A percentile compares a stretch with the other conserved stretches of the same genome.
Evolutionary conservation across 2,888 invertebrate genomes (phyloP).

Genomic region (Coenonympha arcania): DNA sequence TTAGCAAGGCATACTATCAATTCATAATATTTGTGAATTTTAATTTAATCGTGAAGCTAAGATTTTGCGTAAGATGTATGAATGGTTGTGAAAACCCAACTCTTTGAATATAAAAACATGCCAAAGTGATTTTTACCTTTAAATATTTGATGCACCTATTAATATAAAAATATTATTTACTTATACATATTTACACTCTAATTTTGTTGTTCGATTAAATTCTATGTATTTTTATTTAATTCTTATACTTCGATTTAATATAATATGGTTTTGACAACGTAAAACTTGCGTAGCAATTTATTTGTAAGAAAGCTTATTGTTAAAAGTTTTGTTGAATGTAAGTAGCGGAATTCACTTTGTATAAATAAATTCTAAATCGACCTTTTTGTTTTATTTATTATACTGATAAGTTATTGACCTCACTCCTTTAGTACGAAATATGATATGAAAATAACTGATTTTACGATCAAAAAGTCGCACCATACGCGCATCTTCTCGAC

Average conservation of each 20-base stretch:
- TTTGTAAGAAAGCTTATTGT: conserved; percentile 44
- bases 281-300: conserved; percentile 51
- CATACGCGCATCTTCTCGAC: too few relatives aligned
- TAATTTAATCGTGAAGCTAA: too few relatives aligned
- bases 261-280: conserved; percentile 33
- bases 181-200: too few relatives aligned
- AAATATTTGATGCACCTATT: too few relatives aligned
- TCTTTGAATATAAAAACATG: neutral
- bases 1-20: too few relatives aligned
- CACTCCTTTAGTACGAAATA: neutral
- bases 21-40: too few relatives aligned
- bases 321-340: conserved; percentile 50
- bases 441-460: neutral
- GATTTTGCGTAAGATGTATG: too few relatives aligned
- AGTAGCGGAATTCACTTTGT: conserved; percentile 60
- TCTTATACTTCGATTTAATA: conserved; percentile 24
- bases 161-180: neutral
- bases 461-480: too few relatives aligned
- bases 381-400: neutral
- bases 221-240: conserved; percentile 22
- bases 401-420: neutral
- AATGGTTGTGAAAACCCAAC: conserved; percentile 25
- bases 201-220: conserved; percentile 16
- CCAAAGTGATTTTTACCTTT: conserved; percentile 14
- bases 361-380: conserved; percentile 65